A percentile compares a stretch with the other conserved stretches of the same genome.
phyloP scores from a whole-genome alignment of 1,140 invertebrate species.

The Lamellibrachia luymesi region DNA sequence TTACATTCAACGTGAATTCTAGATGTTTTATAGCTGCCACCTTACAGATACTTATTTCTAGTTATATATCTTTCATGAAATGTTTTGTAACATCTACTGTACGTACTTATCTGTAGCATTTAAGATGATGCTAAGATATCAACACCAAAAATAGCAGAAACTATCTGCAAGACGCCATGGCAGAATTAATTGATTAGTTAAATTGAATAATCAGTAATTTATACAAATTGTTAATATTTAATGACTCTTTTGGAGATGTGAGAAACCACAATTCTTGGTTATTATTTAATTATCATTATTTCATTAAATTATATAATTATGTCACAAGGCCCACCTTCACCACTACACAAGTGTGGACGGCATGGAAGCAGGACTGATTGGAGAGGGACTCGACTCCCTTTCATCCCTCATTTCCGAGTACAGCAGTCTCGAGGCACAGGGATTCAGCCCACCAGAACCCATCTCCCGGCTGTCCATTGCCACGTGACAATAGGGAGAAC shows the following conservation, averaged over 20 bases:
- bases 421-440: slow-evolving; percentile 36
- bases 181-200: no score
- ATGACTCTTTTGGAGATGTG: neutral
- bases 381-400: slow-evolving; percentile 49
- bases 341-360: slow-evolving; percentile 56
- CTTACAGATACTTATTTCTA: no score
- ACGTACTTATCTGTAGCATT: no score
- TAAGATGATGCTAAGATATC: no score
- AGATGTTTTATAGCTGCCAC: neutral
- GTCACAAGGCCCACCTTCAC: slow-evolving; percentile 54
- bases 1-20: neutral
- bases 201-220: no score
- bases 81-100: no score
- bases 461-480: slow-evolving; percentile 16
- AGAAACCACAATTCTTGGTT: neutral
- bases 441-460: slow-evolving; percentile 10
- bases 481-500: slow-evolving; percentile 10
- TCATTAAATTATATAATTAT: neutral
- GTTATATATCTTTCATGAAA: no score
- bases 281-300: slow-evolving; percentile 16
- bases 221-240: no score
- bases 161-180: no score
- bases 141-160: no score
- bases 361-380: slow-evolving; percentile 53
- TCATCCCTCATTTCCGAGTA: slow-evolving; percentile 52